Evolutionary conservation across 2,797 vertebrate genomes (phyloP), one percentile per base, ranked within the genome.

Genomic region (Chelmon rostratus): DNA sequence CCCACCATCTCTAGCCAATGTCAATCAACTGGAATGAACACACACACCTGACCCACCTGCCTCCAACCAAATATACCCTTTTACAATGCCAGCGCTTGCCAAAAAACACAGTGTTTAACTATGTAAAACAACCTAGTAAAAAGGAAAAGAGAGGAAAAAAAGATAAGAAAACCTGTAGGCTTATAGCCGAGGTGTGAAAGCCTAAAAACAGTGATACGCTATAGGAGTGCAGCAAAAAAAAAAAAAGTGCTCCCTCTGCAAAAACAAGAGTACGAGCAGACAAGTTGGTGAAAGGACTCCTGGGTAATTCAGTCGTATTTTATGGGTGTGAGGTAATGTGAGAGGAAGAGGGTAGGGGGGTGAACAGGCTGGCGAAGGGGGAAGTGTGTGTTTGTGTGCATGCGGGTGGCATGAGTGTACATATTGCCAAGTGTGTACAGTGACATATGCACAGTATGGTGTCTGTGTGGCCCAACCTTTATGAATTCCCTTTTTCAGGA

Each of bases 321-420:
- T 94, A 94, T 93, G 73, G 83, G 85, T 84, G 79, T 94, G 93
- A 93, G 92, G 93, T 94, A 91, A 94, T 92, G 83, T 82, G 84
- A 90, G 81, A 89, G 81, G 79, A 53, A 73, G 67, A 67, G 74
- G 86, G 79, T 72, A 65, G 81, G 65, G 65, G 76, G 82, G 73
- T 19, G 18, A 79, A 42, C 33, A 78, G 75, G 84, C 75, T 76
- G 78, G 49, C 50, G 76, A 76, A 42, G 79, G 79, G 64, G 47
- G 79, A 72, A 54, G 63, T 67, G 78, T 87, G 79, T 79, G 74
- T 73, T 78, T 78, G 76, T 77, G 80, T 78, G 83, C 16, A 47
- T 82, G 69, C 62, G 82, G 84, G 91, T 89, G 86, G 87, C 42
- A 79, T 66, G 47, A 69, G 35, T 70, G 65, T 49, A 4, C 54